Conservation (phyloP, 2,888 invertebrate species). For the Rhimphoctona megacephalus region DNA sequence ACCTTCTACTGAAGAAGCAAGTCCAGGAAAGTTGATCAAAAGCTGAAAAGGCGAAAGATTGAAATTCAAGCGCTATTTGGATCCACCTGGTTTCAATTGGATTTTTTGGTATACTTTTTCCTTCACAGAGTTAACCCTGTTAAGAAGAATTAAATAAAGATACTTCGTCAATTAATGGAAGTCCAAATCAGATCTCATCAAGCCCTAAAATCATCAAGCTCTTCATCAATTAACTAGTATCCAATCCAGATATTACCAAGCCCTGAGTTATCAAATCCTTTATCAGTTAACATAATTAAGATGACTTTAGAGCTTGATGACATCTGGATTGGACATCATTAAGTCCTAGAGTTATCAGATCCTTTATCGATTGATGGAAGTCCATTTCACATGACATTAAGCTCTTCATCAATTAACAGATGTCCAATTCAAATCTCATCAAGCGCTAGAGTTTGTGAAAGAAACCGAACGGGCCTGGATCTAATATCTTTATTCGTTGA, state of each 20-base stretch:
- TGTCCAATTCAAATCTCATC: background rate
- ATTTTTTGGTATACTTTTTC: background rate
- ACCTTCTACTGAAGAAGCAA: background rate
- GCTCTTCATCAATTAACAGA: background rate
- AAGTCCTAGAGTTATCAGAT: background rate
- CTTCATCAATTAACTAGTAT: background rate
- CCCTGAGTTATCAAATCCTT: too few relatives aligned
- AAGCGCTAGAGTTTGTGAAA: background rate
- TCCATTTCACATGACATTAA: background rate
- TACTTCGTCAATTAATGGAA: background rate
- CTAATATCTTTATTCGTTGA: background rate
- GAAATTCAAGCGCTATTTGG: background rate
- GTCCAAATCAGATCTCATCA: background rate
- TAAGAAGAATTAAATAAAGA: background rate
- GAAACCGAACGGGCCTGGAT: background rate
- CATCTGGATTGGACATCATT: too few relatives aligned
- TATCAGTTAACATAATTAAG: too few relatives aligned
- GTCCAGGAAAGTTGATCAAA: background rate
- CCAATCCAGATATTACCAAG: background rate
- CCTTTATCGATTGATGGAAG: background rate
- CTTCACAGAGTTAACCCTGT: background rate
- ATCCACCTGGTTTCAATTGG: background rate
- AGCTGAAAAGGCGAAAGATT: background rate
- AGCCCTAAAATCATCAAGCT: background rate
- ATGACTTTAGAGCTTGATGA: too few relatives aligned